These are phyloP conservation scores for Drosophila mimica DNA, from an alignment of 2,888 invertebrate genomes.

Conservation along the genomic window DNA sequence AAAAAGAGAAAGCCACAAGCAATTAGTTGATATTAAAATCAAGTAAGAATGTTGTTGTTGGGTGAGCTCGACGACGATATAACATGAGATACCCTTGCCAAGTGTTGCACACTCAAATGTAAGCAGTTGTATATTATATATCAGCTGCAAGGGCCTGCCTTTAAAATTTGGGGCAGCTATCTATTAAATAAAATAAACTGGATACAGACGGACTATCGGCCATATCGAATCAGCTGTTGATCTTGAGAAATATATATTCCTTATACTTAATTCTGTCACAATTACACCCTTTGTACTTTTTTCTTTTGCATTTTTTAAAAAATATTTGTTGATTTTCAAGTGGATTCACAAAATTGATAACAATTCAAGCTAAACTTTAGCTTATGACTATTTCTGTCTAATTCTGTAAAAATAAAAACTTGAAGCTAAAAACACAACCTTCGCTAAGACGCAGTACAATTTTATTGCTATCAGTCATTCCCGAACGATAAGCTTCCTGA, in stretches of 20 bases:
- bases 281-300: background rate
- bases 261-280: background rate
- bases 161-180: background rate
- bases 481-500: conserved; percentile 27
- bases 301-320: background rate
- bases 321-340: background rate
- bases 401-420: background rate
- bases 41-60: background rate
- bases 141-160: background rate
- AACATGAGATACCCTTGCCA: too few relatives aligned
- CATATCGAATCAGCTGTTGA: background rate
- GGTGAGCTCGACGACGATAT: background rate
- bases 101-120: background rate
- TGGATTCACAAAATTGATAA: background rate
- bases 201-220: background rate
- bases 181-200: background rate
- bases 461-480: conserved; percentile 28
- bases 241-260: background rate
- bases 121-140: background rate
- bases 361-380: background rate
- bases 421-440: conserved; percentile 13
- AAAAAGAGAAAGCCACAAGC: background rate
- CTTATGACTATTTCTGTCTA: too few relatives aligned
- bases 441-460: conserved; percentile 20
- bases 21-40: background rate